Evolutionary conservation across 1,140 invertebrate genomes (phyloP), one percentile per base, ranked within the genome.

Genomic region (Drosophila nannoptera): DNA sequence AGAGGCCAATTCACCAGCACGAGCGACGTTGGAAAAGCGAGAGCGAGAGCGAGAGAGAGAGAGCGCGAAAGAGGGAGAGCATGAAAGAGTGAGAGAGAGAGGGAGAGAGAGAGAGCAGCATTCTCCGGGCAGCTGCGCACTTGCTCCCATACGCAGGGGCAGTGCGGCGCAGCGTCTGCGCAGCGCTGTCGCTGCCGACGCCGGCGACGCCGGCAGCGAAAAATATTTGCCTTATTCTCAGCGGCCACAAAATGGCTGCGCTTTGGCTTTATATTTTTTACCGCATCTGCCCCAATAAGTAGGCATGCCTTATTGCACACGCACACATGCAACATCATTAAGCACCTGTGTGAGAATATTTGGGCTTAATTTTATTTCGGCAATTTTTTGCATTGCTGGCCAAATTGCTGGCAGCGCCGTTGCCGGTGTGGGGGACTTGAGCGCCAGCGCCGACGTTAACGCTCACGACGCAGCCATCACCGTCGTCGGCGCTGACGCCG

Each of bases 111-210:
- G 7, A 4, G 35, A 36, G 35, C 7, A 14, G 45, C 60, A 32
- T 70, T 62, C 59, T 66, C 54, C 16, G 63, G 36, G 78, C 78
- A 78, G 63, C 72, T 82, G 78, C 78, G 78, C 78, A 82, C 8
- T 70, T 7, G 42, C 9, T 11, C 12, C 11, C 11, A 11, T 16
- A 22, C 12, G 16, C 31, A 45, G 32, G 42, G 45, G 14, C 16
- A 16, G 59, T 71, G 67, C 49, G 14, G 42, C 31, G 56, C 60
- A 59, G 63, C 67, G 67, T 69, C 67, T 69, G 67, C 67, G 64
- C 70, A 80, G 48, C 53, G 36, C 29, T 70, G 48, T 62, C 65
- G 73, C 53, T 52, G 77, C 43, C 59, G 45, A 69, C 70, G 56
- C 56, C 43, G 62, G 67, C 77, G 50, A 38, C 59, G 32, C 55